Conservation (phyloP, 1,140 invertebrate species). For the Eueides isabella region DNA sequence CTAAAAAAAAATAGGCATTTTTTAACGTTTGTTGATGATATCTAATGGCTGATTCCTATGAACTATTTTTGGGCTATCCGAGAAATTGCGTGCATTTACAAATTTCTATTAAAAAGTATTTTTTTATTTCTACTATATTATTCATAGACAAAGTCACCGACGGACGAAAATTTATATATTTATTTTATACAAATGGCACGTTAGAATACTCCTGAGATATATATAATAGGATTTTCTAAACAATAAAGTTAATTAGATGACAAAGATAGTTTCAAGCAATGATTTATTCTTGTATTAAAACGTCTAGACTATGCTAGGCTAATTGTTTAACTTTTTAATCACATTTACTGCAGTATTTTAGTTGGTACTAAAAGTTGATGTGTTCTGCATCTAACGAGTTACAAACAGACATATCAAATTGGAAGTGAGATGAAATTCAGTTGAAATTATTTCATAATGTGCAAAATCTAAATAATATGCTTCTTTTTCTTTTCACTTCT, state of each 20-base stretch:
- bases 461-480: background rate
- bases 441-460: background rate
- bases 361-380: background rate
- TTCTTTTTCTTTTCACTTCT: background rate
- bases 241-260: background rate
- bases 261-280: background rate
- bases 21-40: too few relatives aligned
- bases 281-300: slow-evolving; percentile 5
- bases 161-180: background rate
- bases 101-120: too few relatives aligned
- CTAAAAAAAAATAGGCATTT: too few relatives aligned
- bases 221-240: background rate
- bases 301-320: slow-evolving; percentile 4
- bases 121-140: background rate
- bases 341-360: background rate
- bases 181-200: background rate
- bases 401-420: background rate
- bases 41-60: too few relatives aligned
- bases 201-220: background rate
- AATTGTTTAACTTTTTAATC: slow-evolving; percentile 8
- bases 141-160: background rate
- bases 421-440: background rate
- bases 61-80: too few relatives aligned
- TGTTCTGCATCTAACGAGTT: background rate
- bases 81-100: too few relatives aligned